Conservation (phyloP, 2,113 vertebrate genomes). For the Alosa alosa region DNA sequence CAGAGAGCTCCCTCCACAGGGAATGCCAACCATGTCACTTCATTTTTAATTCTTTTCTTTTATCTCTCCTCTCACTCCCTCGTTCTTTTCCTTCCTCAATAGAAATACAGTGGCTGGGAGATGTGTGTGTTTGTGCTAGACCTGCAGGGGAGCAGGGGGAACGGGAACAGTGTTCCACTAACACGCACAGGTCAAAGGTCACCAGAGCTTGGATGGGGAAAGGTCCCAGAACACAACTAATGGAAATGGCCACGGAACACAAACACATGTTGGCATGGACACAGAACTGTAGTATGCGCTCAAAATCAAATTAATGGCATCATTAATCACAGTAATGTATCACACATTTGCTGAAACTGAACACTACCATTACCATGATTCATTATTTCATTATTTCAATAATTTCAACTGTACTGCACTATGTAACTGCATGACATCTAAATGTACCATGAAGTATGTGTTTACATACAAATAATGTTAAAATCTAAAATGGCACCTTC, state of each 20-base stretch:
- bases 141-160: background rate
- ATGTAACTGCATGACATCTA: background rate
- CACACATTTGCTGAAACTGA: background rate
- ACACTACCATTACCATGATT: background rate
- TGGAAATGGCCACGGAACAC: background rate
- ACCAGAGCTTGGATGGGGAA: conserved; percentile 23
- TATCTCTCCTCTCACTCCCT: conserved; percentile 6
- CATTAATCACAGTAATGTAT: background rate
- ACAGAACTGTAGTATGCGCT: background rate
- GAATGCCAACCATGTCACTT: conserved; percentile 44
- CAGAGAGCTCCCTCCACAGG: background rate
- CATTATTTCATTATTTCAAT: background rate
- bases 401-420: background rate
- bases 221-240: background rate
- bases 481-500: background rate
- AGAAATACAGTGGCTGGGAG: conserved; percentile 23
- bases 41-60: conserved; percentile 16
- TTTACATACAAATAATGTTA: background rate
- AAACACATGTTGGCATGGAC: background rate
- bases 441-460: background rate
- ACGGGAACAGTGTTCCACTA: conserved; percentile 1
- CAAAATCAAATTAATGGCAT: background rate
- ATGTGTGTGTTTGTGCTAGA: background rate
- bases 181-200: conserved; percentile 31
- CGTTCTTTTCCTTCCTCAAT: conserved; percentile 23